These are phyloP conservation scores for Agrotis ipsilon DNA, from an alignment of 2,888 invertebrate genomes.

Conservation along the genomic window DNA sequence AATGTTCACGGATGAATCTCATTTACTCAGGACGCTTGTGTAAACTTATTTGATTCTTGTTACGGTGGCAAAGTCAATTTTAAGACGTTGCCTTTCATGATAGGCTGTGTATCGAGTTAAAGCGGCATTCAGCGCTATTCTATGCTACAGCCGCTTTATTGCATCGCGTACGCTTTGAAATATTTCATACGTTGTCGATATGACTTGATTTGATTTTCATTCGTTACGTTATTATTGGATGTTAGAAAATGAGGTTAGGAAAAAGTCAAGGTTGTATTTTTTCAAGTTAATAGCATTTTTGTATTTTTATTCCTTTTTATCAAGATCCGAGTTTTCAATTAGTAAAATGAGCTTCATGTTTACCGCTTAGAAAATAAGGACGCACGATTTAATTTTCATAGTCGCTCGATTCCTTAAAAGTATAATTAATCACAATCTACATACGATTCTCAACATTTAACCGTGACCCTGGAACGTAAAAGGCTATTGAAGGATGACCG, in stretches of 20 bases:
- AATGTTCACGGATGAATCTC: conserved; percentile 70
- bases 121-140: conserved; percentile 29
- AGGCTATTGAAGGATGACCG: no score
- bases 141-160: conserved; percentile 17
- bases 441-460: no score
- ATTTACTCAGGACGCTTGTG: conserved; percentile 66
- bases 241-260: not conserved
- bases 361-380: not conserved
- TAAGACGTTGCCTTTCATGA: conserved; percentile 58
- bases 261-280: not conserved
- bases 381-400: not conserved
- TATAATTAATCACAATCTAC: not conserved
- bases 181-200: conserved; percentile 18
- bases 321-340: no score
- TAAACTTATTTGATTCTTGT: conserved; percentile 66
- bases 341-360: no score
- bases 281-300: not conserved
- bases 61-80: conserved; percentile 67
- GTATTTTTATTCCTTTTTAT: no score
- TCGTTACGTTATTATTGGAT: not conserved
- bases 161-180: not conserved
- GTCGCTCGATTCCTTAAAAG: not conserved
- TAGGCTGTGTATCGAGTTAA: conserved; percentile 62
- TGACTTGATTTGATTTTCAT: conserved; percentile 29
- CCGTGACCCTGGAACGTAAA: no score